A percentile compares a stretch with the other conserved stretches of the same genome.
Conservation (phyloP, 2,888 invertebrate species). For the Pollenia amentaria region DNA sequence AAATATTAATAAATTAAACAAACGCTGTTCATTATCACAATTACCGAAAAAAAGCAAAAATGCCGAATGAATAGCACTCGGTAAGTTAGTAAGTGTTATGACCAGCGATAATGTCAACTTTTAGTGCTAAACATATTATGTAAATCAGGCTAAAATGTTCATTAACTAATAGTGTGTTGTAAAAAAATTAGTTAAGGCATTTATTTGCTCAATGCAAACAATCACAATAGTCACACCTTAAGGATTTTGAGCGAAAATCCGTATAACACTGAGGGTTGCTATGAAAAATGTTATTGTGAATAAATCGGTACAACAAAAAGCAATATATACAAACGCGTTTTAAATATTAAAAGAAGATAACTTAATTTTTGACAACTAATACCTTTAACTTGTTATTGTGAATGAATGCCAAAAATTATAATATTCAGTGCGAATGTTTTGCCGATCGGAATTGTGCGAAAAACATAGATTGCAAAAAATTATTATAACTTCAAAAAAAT, state of each 20-base stretch:
- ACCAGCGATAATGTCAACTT: slow-evolving; percentile 76
- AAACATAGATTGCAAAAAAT: too few species aligned
- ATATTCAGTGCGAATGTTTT: too few species aligned
- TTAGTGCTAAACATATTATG: slow-evolving; percentile 84
- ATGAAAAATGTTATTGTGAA: slow-evolving; percentile 6
- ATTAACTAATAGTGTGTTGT: slow-evolving; percentile 46
- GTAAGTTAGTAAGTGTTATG: slow-evolving; percentile 60
- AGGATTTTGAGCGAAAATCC: not conserved
- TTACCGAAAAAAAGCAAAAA: slow-evolving; percentile 63
- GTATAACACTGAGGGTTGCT: too few species aligned
- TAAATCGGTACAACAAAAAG: not conserved
- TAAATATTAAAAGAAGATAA: too few species aligned
- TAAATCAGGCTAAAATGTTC: slow-evolving; percentile 78
- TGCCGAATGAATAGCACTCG: slow-evolving; percentile 4
- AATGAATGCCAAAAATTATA: too few species aligned
- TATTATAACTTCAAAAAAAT: too few species aligned
- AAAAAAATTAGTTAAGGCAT: slow-evolving; percentile 41
- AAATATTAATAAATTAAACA: slow-evolving; percentile 63
- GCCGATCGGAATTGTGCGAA: too few species aligned
- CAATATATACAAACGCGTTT: too few species aligned
- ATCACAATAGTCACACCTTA: slow-evolving; percentile 57
- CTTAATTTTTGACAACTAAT: too few species aligned
- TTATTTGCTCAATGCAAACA: slow-evolving; percentile 42
- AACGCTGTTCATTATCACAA: slow-evolving; percentile 69
- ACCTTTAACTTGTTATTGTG: too few species aligned